Conservation (phyloP, 1,140 invertebrate species). For the Odontomachus brunneus region DNA sequence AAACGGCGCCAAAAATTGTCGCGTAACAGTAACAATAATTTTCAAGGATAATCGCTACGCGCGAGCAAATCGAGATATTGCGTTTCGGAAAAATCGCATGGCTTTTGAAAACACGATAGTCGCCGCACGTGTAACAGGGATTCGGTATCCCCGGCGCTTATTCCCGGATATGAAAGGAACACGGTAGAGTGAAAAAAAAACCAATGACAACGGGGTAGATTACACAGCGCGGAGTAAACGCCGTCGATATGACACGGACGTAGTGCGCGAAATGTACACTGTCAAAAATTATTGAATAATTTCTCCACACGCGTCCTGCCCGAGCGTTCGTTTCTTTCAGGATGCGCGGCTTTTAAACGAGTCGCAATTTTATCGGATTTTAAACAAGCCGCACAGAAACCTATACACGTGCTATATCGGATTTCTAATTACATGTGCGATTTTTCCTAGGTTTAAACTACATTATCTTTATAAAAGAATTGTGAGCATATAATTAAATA, state of each 20-base stretch:
- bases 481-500: too few species aligned
- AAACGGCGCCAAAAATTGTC: slow-evolving; percentile 51
- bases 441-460: too few species aligned
- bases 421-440: not conserved
- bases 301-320: slow-evolving; percentile 9
- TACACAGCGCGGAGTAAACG: slow-evolving; percentile 53
- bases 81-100: slow-evolving; percentile 56
- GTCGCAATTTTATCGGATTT: not conserved
- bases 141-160: slow-evolving; percentile 47
- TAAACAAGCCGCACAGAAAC: not conserved
- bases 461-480: too few species aligned
- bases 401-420: too few species aligned
- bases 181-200: slow-evolving; percentile 50
- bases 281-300: slow-evolving; percentile 55
- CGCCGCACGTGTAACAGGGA: slow-evolving; percentile 55
- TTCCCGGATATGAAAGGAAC: slow-evolving; percentile 61
- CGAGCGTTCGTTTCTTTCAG: slow-evolving; percentile 27
- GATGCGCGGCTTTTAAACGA: not conserved
- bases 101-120: slow-evolving; percentile 60
- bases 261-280: not conserved
- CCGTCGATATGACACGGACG: slow-evolving; percentile 45
- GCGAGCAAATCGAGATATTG: slow-evolving; percentile 60
- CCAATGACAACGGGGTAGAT: slow-evolving; percentile 58
- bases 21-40: slow-evolving; percentile 61
- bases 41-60: slow-evolving; percentile 60